phyloP scores from a whole-genome alignment of 2,888 invertebrate species.

The Leptinotarsa tumamoca region DNA sequence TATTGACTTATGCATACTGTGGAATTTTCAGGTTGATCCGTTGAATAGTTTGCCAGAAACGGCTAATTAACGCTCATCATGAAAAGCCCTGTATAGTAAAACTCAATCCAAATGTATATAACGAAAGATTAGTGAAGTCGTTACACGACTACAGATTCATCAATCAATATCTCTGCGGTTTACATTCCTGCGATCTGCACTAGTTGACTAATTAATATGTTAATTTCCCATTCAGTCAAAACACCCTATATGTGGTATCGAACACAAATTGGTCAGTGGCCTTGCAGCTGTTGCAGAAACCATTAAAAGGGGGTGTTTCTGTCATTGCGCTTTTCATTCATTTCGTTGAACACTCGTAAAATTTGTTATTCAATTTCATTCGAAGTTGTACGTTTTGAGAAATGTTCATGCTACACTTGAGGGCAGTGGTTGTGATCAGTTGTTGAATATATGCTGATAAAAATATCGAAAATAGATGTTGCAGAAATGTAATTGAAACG shows the following conservation, averaged over 20 bases:
- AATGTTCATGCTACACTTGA: too few species aligned
- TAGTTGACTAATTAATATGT: constrained; percentile 27
- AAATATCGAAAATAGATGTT: too few species aligned
- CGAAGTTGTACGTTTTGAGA: background rate
- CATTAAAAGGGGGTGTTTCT: constrained; percentile 56
- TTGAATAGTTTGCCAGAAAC: too few species aligned
- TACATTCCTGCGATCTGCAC: constrained; percentile 16
- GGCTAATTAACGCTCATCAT: too few species aligned
- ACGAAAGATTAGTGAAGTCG: constrained; percentile 11
- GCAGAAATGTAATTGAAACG: too few species aligned
- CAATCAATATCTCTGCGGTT: constrained; percentile 26
- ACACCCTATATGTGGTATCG: constrained; percentile 47
- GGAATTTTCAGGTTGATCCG: too few species aligned
- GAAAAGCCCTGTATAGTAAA: background rate
- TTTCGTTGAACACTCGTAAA: constrained; percentile 23
- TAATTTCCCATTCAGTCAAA: constrained; percentile 27
- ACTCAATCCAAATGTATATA: background rate
- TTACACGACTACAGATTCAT: constrained; percentile 18
- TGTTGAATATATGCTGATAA: too few species aligned
- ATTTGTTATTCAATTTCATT: background rate
- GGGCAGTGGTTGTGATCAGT: too few species aligned
- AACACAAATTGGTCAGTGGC: constrained; percentile 54
- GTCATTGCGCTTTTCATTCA: constrained; percentile 44
- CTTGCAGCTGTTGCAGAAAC: constrained; percentile 51
- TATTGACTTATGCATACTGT: too few species aligned